Percentiles rank a stretch among this genome's conserved stretches.
Evolutionary conservation across 2,888 invertebrate genomes (phyloP).

Genomic region (Mimas tiliae): DNA sequence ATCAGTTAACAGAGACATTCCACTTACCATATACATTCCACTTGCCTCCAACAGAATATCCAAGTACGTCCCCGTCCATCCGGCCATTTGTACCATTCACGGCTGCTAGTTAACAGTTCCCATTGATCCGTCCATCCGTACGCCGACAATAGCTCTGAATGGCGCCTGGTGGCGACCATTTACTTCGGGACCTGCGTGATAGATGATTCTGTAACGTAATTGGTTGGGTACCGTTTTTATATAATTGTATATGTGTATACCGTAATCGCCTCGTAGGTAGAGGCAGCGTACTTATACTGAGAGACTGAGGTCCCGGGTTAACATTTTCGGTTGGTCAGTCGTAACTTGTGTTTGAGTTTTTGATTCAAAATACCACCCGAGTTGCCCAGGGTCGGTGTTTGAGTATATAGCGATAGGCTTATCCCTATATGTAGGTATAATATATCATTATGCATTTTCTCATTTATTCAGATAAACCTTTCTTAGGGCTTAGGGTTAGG

Average conservation of each 20-base stretch:
- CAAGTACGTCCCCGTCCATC: slow-evolving; percentile 1
- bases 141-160: slow-evolving; percentile 62
- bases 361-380: too few relatives aligned
- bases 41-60: not conserved
- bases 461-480: too few relatives aligned
- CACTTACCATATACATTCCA: not conserved
- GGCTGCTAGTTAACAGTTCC: slow-evolving; percentile 70
- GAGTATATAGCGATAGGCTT: too few relatives aligned
- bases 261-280: too few relatives aligned
- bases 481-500: too few relatives aligned
- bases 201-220: slow-evolving; percentile 47
- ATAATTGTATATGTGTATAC: not conserved
- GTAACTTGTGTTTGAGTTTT: too few relatives aligned
- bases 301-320: too few relatives aligned
- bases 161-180: slow-evolving; percentile 51
- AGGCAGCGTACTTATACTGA: not conserved
- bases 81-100: slow-evolving; percentile 74
- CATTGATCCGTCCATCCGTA: slow-evolving; percentile 75
- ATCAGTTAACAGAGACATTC: too few relatives aligned
- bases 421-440: too few relatives aligned
- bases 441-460: too few relatives aligned
- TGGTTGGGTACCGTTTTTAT: slow-evolving; percentile 31
- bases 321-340: too few relatives aligned
- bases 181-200: slow-evolving; percentile 47
- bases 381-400: too few relatives aligned